phyloP scores from a whole-genome alignment of 2,113 vertebrate genomes.

The Dasyurus viverrinus region DNA sequence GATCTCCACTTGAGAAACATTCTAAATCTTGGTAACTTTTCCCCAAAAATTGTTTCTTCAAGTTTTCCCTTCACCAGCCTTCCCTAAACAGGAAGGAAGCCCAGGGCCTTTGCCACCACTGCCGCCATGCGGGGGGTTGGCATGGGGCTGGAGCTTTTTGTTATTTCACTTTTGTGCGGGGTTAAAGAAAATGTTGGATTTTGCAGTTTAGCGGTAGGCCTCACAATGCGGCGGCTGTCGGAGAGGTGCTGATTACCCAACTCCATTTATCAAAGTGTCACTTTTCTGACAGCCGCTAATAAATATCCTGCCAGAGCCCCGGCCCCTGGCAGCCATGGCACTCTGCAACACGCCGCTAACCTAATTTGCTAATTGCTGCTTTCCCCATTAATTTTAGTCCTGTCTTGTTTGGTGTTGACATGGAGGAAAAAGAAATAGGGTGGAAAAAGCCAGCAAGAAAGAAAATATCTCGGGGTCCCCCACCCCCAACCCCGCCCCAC shows the following conservation, averaged over 20 bases:
- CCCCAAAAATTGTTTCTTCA: not conserved
- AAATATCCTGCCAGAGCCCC: constrained; percentile 99
- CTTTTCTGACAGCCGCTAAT: constrained; percentile 99
- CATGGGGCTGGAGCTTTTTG: not conserved
- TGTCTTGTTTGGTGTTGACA: constrained; percentile 95
- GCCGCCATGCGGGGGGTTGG: constrained; percentile 6
- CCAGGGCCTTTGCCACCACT: not conserved
- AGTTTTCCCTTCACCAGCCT: not conserved
- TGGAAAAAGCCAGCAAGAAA: constrained; percentile 81
- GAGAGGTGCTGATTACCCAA: constrained; percentile 97
- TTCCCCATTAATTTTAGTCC: constrained; percentile 97
- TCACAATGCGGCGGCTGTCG: constrained; percentile 95
- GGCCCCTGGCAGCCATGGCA: constrained; percentile 96
- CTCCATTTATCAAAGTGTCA: constrained; percentile 99
- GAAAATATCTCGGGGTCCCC: constrained; percentile 74
- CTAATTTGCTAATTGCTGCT: constrained; percentile 99
- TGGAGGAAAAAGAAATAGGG: constrained; percentile 83
- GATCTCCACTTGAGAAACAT: constrained; percentile 31
- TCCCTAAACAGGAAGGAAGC: constrained; percentile 48
- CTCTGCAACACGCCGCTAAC: constrained; percentile 93
- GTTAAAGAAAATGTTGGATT: constrained; percentile 84
- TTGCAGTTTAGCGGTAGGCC: constrained; percentile 93
- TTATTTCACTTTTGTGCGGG: constrained; percentile 73
- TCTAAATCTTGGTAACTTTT: constrained; percentile 50
- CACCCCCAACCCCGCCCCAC: constrained; percentile 51